These are phyloP conservation scores for Nymphalis polychloros DNA, from an alignment of 2,888 invertebrate genomes.

Conservation along the genomic window DNA sequence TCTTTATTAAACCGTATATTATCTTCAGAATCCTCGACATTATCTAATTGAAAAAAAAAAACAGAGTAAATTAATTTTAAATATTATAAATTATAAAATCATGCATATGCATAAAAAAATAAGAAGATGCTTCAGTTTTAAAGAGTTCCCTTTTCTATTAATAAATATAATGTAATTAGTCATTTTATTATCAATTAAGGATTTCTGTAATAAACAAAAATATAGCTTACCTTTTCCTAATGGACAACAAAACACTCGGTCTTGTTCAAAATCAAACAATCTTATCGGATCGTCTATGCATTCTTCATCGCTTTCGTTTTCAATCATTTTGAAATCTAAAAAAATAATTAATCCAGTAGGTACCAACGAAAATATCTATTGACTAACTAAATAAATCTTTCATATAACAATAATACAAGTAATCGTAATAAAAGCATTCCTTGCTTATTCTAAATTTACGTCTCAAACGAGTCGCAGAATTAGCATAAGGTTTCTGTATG, in stretches of 20 bases:
- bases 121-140: no score
- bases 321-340: conserved; percentile 21
- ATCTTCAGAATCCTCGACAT: not conserved
- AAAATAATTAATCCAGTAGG: conserved; percentile 1
- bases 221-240: conserved; percentile 10
- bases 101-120: no score
- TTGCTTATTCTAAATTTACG: no score
- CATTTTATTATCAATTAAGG: no score
- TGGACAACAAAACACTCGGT: conserved; percentile 19
- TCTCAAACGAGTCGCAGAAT: no score
- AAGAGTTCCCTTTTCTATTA: no score
- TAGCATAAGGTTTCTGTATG: no score
- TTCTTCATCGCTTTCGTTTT: conserved; percentile 35
- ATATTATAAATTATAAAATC: no score
- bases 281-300: conserved; percentile 42
- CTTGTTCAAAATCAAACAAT: conserved; percentile 35
- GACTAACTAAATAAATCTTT: not conserved
- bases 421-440: no score
- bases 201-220: not conserved
- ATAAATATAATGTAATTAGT: no score
- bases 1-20: not conserved
- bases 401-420: no score
- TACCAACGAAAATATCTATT: not conserved
- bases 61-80: not conserved
- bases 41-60: not conserved